Evolutionary conservation across 2,888 invertebrate species (phyloP), one percentile per base, ranked within the genome.

Genomic region (Mantis religiosa): DNA sequence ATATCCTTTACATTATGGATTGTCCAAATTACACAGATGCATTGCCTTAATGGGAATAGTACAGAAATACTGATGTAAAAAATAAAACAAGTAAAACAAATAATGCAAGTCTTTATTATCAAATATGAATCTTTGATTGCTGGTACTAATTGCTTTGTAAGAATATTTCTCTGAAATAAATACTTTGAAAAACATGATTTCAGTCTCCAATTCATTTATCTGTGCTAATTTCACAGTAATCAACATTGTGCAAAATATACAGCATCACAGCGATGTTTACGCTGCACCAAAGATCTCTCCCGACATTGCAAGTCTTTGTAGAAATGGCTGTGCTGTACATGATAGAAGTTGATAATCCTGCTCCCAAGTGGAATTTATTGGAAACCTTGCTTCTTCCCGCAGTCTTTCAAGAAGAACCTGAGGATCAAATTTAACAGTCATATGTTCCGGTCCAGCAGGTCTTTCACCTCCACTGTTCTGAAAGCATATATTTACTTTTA

Each of bases 321-420:
- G 93, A 93, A 97, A 98, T 27, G 97, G 96, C 89, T 97, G 97
- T 2, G 97, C 96, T 87, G 96, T 96, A 91, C 98, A 98, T 85
- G 96, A 95, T 89, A 98, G 93, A 25, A 96, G 92, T 90, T 96
- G 95, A 92, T 96, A 97, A 92, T 95, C 95, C 83, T 94, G 92
- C 25, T 93, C 93, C 92, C 95, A 95, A 0, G 95, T 95, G 90
- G 94, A 93, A 92, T 96, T 95, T 12, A 94, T 94, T 89, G 95
- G 95, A 92, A 94, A 94, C 88, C 95, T 95, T 91, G 96, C 95
- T 89, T 94, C 95, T 28, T 91, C 92, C 4, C 96, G 94, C 90
- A 97, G 96, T 91, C 95, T 95, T 91, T 97, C 96, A 54, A 97
- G 92, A 93, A 97, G 94, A 83, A 94, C 93, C 91, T 96, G 96